These are phyloP conservation scores for Acanthosepion esculentum DNA, from an alignment of 2,888 invertebrate genomes.

Conservation along the genomic window DNA sequence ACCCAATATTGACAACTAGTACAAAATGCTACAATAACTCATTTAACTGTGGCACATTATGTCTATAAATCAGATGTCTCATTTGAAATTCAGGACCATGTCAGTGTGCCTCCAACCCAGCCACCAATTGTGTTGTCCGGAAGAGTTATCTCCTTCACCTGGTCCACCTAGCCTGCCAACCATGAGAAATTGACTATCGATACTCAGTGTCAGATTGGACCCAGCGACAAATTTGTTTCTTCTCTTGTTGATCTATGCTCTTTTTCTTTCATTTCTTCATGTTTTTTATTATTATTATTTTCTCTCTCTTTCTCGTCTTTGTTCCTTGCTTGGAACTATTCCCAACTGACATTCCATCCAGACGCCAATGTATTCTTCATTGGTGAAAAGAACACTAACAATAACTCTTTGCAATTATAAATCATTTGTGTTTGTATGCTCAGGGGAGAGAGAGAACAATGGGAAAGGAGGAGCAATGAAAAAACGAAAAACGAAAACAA, in stretches of 20 bases:
- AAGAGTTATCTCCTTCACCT: constrained; percentile 47
- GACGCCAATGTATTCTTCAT: constrained; percentile 47
- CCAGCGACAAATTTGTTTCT: constrained; percentile 46
- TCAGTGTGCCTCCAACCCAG: constrained; percentile 36
- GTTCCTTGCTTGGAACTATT: constrained; percentile 46
- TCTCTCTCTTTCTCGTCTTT: not conserved
- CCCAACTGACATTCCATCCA: constrained; percentile 47
- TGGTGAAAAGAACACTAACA: constrained; percentile 46
- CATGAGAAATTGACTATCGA: constrained; percentile 44
- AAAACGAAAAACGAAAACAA: no score
- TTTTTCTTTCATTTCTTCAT: constrained; percentile 15
- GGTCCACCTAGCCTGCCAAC: constrained; percentile 47
- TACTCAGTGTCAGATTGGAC: constrained; percentile 46
- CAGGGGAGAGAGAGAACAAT: constrained; percentile 24
- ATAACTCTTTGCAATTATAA: constrained; percentile 46
- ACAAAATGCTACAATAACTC: constrained; percentile 44
- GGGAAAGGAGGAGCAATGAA: constrained; percentile 15
- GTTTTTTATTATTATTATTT: not conserved
- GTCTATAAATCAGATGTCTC: constrained; percentile 46
- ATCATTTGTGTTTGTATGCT: constrained; percentile 46
- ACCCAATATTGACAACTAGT: not conserved
- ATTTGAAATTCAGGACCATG: constrained; percentile 47
- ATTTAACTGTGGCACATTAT: constrained; percentile 47
- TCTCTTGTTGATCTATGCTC: constrained; percentile 41
- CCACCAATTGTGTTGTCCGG: constrained; percentile 44